phyloP scores from a whole-genome alignment of 2,113 vertebrate species.

The Catharus fuscescens region DNA sequence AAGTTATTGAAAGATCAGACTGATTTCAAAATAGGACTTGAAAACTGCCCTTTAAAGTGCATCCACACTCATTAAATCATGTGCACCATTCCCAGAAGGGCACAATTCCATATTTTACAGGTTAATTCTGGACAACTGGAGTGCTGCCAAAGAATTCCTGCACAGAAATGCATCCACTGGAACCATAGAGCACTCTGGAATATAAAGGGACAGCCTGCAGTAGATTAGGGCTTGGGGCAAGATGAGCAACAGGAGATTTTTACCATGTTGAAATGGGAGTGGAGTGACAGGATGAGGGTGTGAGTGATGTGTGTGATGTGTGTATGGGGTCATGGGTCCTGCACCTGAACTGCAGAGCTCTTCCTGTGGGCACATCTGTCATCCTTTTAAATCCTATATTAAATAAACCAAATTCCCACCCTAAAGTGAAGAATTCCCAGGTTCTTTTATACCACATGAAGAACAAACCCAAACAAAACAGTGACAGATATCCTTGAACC shows the following conservation, averaged over 20 bases:
- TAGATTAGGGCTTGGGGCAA: background rate
- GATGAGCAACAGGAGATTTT: background rate
- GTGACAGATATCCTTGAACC: background rate
- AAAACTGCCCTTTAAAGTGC: background rate
- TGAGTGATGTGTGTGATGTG: background rate
- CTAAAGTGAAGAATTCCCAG: background rate
- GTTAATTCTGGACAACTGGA: background rate
- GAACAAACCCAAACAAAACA: background rate
- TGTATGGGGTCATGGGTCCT: background rate
- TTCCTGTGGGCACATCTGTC: background rate
- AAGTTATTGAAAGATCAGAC: background rate
- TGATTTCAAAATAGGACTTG: background rate
- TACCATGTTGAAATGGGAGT: background rate
- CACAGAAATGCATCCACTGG: background rate
- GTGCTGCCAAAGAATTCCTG: background rate
- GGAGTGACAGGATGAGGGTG: background rate
- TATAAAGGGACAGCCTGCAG: background rate
- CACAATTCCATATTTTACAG: background rate
- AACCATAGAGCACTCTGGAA: background rate
- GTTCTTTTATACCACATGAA: background rate
- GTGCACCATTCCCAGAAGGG: background rate
- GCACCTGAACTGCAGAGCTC: background rate
- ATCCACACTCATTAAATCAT: background rate
- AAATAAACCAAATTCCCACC: background rate
- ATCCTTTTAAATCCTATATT: background rate